Base-by-base conservation (phyloP, 2,113 vertebrate genomes). In the Pelecanus crispus region DNA sequence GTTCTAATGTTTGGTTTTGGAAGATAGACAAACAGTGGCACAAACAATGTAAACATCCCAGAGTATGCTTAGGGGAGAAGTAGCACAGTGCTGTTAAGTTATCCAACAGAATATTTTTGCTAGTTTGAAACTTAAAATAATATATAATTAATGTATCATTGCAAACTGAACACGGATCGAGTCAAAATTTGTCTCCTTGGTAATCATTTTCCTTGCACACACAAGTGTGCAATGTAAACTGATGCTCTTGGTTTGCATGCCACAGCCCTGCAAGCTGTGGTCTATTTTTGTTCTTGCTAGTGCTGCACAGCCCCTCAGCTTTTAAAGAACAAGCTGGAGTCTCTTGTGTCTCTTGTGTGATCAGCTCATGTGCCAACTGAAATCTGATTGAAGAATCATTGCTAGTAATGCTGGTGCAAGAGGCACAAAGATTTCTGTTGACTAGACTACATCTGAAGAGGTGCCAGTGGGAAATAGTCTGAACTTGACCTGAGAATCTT, bases 211-310 rank as follows among this genome's bases (percentile, higher is more conserved):
- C 38, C 45, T 67, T 72, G 36, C 17, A 59, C 14, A 16, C 3
- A 4, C 0, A 11, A 9, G 7, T 25, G 13, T n/a, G 15, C 10
- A 82, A n/a, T 22, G 22, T 40, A 68, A 63, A 80, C 1, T 0
- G 31, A 73, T 26, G 8, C 13, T 85, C 16, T 44, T 73, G 13
- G 32, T 47, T 91, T 70, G n/a, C 38, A 52, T 2, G 13, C 6
- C 26, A 26, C 15, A 36, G 32, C 15, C 71, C 32, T 79, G 65
- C 15, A 88, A 80, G 22, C n/a, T 49, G n/a, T 50, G 14, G 18
- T 42, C 13, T 49, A 19, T 49, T 61, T 86, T 85, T 44, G 11
- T 14, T 88, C 34, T 77, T 78, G 38, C 8, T 75, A 32, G 50
- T 34, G 13, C 11, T 62, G 52, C 31, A 59, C 0, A 78, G 53